These are phyloP conservation scores for Stratiomys singularior DNA, from an alignment of 2,888 invertebrate genomes.

Conservation along the genomic window DNA sequence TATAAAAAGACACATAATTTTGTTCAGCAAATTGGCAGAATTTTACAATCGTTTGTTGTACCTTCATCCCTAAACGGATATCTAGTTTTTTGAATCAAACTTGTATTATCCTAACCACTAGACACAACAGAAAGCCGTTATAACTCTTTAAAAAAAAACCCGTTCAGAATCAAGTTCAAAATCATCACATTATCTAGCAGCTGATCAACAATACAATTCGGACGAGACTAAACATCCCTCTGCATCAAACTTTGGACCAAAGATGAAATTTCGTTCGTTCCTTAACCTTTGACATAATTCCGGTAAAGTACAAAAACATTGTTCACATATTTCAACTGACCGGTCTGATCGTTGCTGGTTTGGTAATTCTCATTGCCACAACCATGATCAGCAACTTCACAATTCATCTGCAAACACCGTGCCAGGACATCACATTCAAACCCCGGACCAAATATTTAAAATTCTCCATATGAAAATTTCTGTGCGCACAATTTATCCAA, in stretches of 20 bases:
- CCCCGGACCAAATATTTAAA: too few relatives aligned
- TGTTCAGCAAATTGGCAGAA: too few relatives aligned
- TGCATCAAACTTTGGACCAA: not conserved
- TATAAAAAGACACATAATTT: too few relatives aligned
- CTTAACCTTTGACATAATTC: slow-evolving; percentile 4
- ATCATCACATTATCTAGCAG: not conserved
- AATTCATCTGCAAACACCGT: too few relatives aligned
- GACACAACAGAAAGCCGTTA: slow-evolving; percentile 21
- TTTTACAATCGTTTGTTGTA: too few relatives aligned
- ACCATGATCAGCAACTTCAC: too few relatives aligned
- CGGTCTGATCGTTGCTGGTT: not conserved
- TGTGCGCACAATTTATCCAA: slow-evolving; percentile 6
- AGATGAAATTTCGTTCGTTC: not conserved
- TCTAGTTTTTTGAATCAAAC: too few relatives aligned
- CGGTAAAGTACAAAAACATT: not conserved
- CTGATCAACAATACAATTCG: not conserved
- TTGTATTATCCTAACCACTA: too few relatives aligned
- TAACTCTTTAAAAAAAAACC: not conserved
- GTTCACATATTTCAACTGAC: not conserved
- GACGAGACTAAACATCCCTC: not conserved
- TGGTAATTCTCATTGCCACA: too few relatives aligned
- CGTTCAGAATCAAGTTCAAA: not conserved
- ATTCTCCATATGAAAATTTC: too few relatives aligned
- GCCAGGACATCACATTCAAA: too few relatives aligned
- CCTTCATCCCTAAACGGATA: too few relatives aligned